A percentile compares a stretch with the other conserved stretches of the same genome.
These are phyloP conservation scores for Ectobius pallidus DNA, from an alignment of 2,888 invertebrate species.

Conservation along the genomic window DNA sequence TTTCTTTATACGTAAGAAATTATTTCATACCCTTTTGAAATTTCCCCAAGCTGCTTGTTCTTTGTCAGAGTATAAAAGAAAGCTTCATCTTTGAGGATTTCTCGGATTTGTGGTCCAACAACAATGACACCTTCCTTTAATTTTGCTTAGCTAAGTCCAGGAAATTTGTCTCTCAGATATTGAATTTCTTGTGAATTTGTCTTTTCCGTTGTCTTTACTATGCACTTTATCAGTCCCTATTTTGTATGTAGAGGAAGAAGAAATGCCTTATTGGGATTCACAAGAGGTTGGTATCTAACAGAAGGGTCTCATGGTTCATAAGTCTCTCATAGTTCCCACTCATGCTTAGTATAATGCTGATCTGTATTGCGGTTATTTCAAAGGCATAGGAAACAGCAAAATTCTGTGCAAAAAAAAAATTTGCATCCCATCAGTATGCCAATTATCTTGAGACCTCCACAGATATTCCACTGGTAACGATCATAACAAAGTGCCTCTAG, in stretches of 20 bases:
- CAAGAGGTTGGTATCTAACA: not conserved
- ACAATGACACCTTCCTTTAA: not conserved
- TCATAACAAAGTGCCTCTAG: not conserved
- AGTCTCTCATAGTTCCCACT: not conserved
- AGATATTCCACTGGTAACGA: not conserved
- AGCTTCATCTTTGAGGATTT: not conserved
- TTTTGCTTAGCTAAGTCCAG: not conserved
- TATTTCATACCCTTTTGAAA: not conserved
- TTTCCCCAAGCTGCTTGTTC: not conserved
- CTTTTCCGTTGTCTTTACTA: not conserved
- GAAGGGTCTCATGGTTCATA: not conserved
- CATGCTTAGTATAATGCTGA: not conserved
- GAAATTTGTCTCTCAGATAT: not conserved
- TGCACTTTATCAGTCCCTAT: not conserved
- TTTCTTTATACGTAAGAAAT: not conserved
- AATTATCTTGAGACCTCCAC: not conserved
- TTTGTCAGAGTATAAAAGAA: not conserved
- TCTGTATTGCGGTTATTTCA: slow-evolving; percentile 1
- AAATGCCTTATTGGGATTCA: slow-evolving; percentile 1
- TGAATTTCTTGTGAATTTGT: not conserved
- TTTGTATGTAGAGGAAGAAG: not conserved
- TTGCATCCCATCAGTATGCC: not conserved
- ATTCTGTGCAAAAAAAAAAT: not conserved
- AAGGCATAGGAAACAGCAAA: not conserved
- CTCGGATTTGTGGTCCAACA: not conserved